Conservation (phyloP, 2,888 invertebrate species). For the Carcina quercana region DNA sequence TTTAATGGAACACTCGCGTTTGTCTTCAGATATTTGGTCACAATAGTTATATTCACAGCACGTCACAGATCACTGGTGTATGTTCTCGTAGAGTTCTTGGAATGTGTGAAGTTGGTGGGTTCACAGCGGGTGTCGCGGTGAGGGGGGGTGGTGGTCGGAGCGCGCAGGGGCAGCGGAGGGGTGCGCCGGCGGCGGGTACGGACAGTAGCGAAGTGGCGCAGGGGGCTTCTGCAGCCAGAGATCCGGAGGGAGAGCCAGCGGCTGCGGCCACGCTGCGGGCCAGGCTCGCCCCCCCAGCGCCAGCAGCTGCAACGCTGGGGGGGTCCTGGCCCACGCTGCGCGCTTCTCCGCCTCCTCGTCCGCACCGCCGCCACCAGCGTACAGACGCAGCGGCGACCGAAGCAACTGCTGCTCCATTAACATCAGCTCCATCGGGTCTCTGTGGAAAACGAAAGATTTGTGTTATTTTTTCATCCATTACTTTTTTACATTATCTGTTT, state of each 20-base stretch:
- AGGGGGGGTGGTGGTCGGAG: constrained; percentile 48
- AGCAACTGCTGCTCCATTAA: constrained; percentile 86
- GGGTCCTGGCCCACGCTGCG: constrained; percentile 69
- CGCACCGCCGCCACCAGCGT: constrained; percentile 76
- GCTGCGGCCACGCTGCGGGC: constrained; percentile 91
- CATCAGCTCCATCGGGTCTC: constrained; percentile 87
- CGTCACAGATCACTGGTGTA: too few relatives aligned
- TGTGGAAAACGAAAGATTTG: constrained; percentile 46
- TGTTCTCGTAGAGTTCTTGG: too few relatives aligned
- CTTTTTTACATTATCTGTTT: too few relatives aligned
- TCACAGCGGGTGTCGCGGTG: constrained; percentile 62
- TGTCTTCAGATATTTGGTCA: too few relatives aligned
- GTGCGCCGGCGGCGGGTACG: constrained; percentile 73
- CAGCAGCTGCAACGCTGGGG: constrained; percentile 57
- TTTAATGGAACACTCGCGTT: background rate
- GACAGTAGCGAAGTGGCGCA: constrained; percentile 73
- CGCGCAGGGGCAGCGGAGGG: constrained; percentile 33
- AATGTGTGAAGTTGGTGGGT: constrained; percentile 18
- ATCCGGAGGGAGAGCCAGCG: constrained; percentile 89
- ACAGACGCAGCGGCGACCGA: constrained; percentile 78
- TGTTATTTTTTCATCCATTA: too few relatives aligned
- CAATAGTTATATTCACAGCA: constrained; percentile 7
- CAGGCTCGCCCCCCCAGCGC: constrained; percentile 83
- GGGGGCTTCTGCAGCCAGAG: constrained; percentile 94
- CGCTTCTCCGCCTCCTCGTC: constrained; percentile 75